Evolutionary conservation across 2,797 vertebrate genomes (phyloP), one percentile per base, ranked within the genome.

Genomic region (Phataginus tetradactyla): DNA sequence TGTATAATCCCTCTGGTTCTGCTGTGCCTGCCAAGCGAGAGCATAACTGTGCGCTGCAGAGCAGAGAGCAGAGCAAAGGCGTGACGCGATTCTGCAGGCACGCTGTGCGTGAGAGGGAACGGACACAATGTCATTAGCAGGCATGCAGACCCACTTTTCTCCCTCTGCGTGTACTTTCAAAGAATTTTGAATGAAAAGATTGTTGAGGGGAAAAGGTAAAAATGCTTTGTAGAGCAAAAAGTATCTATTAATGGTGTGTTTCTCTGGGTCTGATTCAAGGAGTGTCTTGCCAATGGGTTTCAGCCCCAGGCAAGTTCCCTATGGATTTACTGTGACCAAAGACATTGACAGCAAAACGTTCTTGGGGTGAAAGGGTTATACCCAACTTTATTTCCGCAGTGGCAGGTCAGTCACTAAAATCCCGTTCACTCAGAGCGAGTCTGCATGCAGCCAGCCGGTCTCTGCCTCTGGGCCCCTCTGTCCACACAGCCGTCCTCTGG

Each of bases 1-100:
- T 90, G 86, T 94, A 61, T 98, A 96, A 97, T 97, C 95, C 88
- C 85, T 85, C 96, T 95, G 93, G 91, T 96, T 97, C 96, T 93
- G 90, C 93, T 23, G 69, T 11, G 90, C 32, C 72, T 97, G 96
- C 96, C 94, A 91, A 96, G 91, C 0, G 5, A 74, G 87, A 71
- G 64, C 39, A 17, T 90, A 93, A 92, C 72, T 25, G 18, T 29
- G 74, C 17, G 11, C 59, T 57, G 39, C 61, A 75, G 92, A 96
- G 72, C 21, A 5, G 49, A 74, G 77, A 68, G 23, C 51, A 59
- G 88, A 80, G 94, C 96, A 95, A 95, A 93, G 79, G 80, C 42
- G 13, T 63, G 78, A 75, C 90, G 71, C 0, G n/a, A 81, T 77
- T 77, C 74, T 91, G 69, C 34, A 2, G 49, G 86, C 49, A 27